Evolutionary conservation across 2,113 vertebrate species (phyloP).

Genomic region (Lagenorhynchus albirostris): DNA sequence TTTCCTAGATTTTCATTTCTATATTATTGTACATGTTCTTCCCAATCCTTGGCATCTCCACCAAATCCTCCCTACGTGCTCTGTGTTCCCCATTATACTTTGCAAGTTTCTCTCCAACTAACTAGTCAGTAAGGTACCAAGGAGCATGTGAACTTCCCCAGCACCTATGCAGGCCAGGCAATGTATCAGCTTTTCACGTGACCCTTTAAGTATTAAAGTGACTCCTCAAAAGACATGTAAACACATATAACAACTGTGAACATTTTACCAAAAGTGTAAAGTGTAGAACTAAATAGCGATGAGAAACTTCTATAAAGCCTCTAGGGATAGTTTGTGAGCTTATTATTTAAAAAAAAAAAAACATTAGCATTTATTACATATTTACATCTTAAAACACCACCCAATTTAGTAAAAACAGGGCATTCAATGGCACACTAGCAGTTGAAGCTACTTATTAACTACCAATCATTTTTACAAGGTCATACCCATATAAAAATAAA

Average conservation of each 20-base stretch:
- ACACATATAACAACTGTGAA: not conserved
- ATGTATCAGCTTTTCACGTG: not conserved
- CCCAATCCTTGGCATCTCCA: not conserved
- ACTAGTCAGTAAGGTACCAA: not conserved
- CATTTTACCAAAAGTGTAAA: not conserved
- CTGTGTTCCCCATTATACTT: not conserved
- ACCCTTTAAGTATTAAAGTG: not conserved
- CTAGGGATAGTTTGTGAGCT: not conserved
- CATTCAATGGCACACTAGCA: not conserved
- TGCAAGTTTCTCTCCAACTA: not conserved
- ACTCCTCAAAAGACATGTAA: not conserved
- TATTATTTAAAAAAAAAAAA: conserved; percentile 45
- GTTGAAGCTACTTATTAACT: not conserved
- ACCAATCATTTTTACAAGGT: not conserved
- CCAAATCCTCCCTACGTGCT: not conserved
- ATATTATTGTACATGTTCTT: not conserved
- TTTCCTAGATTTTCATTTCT: not conserved
- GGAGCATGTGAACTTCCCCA: not conserved
- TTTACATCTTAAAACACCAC: conserved; percentile 41
- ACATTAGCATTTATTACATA: not conserved
- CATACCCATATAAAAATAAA: conserved; percentile 20
- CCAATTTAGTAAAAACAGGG: conserved; percentile 22
- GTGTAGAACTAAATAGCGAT: not conserved
- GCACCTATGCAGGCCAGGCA: not conserved
- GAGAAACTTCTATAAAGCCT: conserved; percentile 21